These are phyloP conservation scores for Lydus trimaculatus DNA, from an alignment of 2,888 invertebrate species.

Conservation along the genomic window DNA sequence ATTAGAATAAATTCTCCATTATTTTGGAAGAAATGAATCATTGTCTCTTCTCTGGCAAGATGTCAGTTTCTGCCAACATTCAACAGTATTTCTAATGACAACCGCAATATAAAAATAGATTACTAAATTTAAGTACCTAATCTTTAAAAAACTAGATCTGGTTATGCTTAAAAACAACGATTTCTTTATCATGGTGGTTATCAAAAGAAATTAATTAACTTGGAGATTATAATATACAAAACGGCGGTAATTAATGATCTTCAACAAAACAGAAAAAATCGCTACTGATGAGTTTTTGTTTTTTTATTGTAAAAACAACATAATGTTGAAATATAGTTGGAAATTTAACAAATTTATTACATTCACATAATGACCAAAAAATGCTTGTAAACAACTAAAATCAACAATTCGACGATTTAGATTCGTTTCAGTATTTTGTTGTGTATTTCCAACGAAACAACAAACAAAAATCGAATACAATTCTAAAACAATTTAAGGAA, in stretches of 20 bases:
- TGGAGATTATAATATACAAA: no score
- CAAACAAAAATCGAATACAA: not conserved
- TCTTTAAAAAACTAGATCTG: not conserved
- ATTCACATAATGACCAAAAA: not conserved
- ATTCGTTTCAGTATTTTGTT: not conserved
- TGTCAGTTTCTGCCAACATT: slow-evolving; percentile 8
- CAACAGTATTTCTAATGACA: not conserved
- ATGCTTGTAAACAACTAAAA: not conserved
- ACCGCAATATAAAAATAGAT: not conserved
- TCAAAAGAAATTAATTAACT: not conserved
- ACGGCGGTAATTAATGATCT: not conserved
- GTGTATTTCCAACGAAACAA: not conserved
- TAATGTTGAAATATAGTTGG: no score
- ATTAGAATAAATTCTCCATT: not conserved
- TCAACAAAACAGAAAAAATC: not conserved
- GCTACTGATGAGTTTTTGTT: not conserved
- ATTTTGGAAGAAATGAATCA: not conserved
- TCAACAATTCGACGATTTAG: not conserved
- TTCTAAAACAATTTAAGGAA: not conserved
- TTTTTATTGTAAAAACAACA: not conserved
- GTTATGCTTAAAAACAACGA: not conserved
- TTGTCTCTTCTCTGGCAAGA: not conserved
- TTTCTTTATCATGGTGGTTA: not conserved
- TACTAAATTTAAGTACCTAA: slow-evolving; percentile 4
- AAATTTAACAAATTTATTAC: slow-evolving; percentile 4